phyloP scores from a whole-genome alignment of 2,797 vertebrate genomes.

The Hippocampus kuda region DNA sequence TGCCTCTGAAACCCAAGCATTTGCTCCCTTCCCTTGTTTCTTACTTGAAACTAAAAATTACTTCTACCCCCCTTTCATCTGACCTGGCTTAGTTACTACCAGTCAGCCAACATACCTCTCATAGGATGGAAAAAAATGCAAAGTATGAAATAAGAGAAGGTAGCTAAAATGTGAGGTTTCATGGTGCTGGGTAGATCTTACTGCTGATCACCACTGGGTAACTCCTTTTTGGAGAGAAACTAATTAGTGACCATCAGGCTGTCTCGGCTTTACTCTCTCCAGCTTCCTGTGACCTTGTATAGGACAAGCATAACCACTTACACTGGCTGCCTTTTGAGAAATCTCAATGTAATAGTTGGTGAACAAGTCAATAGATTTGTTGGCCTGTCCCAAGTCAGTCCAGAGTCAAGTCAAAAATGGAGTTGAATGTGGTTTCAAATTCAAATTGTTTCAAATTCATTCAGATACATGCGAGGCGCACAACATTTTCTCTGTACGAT shows the following conservation, averaged over 20 bases:
- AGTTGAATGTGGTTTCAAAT: background rate
- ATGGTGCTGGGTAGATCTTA: conserved; percentile 14
- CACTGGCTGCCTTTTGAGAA: no score
- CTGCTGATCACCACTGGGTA: background rate
- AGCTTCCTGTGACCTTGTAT: no score
- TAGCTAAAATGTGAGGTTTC: conserved; percentile 31
- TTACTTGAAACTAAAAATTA: conserved; percentile 28
- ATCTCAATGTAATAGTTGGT: background rate
- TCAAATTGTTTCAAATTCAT: background rate
- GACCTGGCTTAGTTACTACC: conserved; percentile 16
- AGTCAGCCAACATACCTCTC: conserved; percentile 10
- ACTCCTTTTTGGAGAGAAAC: no score
- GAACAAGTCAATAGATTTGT: background rate
- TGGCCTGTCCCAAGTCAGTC: background rate
- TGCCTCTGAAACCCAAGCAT: conserved; percentile 5
- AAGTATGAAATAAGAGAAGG: conserved; percentile 41
- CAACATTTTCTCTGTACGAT: background rate
- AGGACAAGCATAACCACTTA: no score
- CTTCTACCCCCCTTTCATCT: conserved; percentile 8
- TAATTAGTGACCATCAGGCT: no score
- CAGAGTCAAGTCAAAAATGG: background rate
- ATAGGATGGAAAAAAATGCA: conserved; percentile 30
- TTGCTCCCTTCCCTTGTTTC: conserved; percentile 23
- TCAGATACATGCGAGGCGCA: background rate
- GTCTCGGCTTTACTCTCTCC: no score